Conservation (phyloP, 2,888 invertebrate genomes). For the Parochlus steinenii region DNA sequence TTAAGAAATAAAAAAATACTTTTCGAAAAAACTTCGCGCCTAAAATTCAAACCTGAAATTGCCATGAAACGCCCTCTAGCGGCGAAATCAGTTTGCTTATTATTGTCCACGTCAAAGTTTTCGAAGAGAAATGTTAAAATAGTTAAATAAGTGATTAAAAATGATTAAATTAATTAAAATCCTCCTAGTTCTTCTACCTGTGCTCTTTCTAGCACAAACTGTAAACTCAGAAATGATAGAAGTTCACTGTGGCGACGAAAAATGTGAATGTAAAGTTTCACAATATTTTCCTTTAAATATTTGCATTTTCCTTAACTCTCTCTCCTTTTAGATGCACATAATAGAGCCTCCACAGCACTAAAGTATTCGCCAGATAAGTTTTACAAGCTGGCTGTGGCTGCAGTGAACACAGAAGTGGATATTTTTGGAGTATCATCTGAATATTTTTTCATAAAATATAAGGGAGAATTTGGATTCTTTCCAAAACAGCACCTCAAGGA, state of each 20-base stretch:
- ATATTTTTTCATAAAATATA: slow-evolving; percentile 4
- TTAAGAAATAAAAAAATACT: no score
- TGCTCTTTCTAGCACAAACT: no score
- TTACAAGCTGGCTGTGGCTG: slow-evolving; percentile 7
- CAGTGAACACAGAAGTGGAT: slow-evolving; percentile 10
- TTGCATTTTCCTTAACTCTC: neutral
- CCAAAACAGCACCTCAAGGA: slow-evolving; percentile 8
- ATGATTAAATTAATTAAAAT: no score
- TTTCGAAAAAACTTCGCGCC: no score
- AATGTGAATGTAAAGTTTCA: slow-evolving; percentile 10
- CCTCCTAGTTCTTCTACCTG: no score
- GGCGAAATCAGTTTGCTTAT: no score
- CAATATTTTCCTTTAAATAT: neutral
- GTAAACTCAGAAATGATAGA: neutral
- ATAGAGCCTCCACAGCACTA: slow-evolving; percentile 8
- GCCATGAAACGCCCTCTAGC: no score
- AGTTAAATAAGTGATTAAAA: no score
- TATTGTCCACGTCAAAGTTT: no score
- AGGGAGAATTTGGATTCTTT: slow-evolving; percentile 6
- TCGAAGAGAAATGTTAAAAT: no score
- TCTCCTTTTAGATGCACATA: neutral
- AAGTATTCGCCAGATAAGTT: slow-evolving; percentile 10
- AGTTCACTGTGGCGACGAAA: slow-evolving; percentile 10
- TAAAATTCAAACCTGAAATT: no score
- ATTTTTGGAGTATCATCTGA: slow-evolving; percentile 9